Evolutionary conservation across 2,888 invertebrate genomes (phyloP), one percentile per base, ranked within the genome.

Genomic region (Dinocampus coccinellae): DNA sequence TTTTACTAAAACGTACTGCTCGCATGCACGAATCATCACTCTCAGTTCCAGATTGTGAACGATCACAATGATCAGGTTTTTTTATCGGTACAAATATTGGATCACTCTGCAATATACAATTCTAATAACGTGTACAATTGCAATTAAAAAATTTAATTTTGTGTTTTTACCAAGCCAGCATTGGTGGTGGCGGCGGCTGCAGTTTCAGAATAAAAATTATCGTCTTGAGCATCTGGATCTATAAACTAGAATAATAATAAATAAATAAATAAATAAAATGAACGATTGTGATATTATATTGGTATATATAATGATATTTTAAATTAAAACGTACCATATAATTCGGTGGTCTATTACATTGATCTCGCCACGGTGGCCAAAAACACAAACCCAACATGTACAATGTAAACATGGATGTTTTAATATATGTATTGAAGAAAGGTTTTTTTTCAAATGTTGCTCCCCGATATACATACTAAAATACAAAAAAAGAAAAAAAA

Each of bases 371-470:
- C 6, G 97, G 95, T 75, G 95, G 93, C 90, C 95, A 94, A 80
- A 97, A 93, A 79, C 97, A 92, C 82, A 97, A 92, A 55, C 97
- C 94, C 81, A 97, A 88, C 78, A 99, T 90, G 88, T 98, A 99
- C 76, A 98, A 89, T 72, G 95, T 93, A 83, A 99, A 96, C 92
- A 98, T 92, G 42, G 96, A 97, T 71, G 97, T 97, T 88, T 98
- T 97, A 74, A 97, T 90, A 88, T 98, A 99, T 22, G 98, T 97
- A 82, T 94, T 95, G 88, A 99, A 96, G 89, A 98, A 98, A 63
- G 99, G 98, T 84, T 98, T 96, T 16, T 47, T 47, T 83, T 96
- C 93, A 84, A 94, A 95, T 73, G 94, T 91, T 85, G 95, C 94
- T 88, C 96, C 93, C 81, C 91, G 90, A 86, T 96, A 96, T 76